A percentile compares a stretch with the other conserved stretches of the same genome.
Conservation (phyloP, 2,797 vertebrate genomes). For the Lutjanus argentimaculatus region DNA sequence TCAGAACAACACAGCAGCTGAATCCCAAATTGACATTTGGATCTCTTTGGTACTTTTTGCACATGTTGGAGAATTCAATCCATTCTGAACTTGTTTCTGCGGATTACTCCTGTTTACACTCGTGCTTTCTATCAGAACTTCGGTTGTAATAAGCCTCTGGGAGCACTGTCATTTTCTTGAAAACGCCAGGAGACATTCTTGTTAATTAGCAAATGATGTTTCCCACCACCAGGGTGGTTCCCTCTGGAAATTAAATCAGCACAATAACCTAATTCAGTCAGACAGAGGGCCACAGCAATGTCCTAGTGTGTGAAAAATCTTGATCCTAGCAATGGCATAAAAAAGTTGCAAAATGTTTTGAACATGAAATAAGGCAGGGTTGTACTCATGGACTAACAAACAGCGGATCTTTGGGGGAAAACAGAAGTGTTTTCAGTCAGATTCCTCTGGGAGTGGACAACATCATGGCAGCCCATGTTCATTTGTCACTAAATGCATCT, state of each 20-base stretch:
- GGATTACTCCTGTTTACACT: constrained; percentile 67
- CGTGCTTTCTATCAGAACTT: constrained; percentile 54
- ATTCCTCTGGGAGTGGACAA: neutral
- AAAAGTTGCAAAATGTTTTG: constrained; percentile 25
- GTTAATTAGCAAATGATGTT: constrained; percentile 82
- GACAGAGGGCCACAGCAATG: constrained; percentile 37
- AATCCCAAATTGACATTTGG: neutral
- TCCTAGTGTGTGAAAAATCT: constrained; percentile 42
- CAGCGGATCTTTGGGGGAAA: neutral
- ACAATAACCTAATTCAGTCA: constrained; percentile 83
- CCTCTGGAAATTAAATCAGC: constrained; percentile 81
- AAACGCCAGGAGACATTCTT: constrained; percentile 76
- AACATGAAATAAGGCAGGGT: constrained; percentile 18
- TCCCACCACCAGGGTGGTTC: constrained; percentile 71
- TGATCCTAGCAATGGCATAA: constrained; percentile 24
- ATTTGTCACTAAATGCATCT: neutral
- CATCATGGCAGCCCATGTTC: neutral
- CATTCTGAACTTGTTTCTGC: constrained; percentile 20
- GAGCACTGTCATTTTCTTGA: constrained; percentile 70
- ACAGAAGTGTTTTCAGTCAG: constrained; percentile 7
- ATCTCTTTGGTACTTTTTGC: constrained; percentile 1
- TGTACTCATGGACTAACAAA: constrained; percentile 3
- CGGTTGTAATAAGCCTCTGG: constrained; percentile 60
- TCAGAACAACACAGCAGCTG: neutral
- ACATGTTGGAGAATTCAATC: constrained; percentile 24